A percentile compares a stretch with the other conserved stretches of the same genome.
Evolutionary conservation across 2,797 vertebrate species (phyloP).

Genomic region (Ptychadena robeensis): DNA sequence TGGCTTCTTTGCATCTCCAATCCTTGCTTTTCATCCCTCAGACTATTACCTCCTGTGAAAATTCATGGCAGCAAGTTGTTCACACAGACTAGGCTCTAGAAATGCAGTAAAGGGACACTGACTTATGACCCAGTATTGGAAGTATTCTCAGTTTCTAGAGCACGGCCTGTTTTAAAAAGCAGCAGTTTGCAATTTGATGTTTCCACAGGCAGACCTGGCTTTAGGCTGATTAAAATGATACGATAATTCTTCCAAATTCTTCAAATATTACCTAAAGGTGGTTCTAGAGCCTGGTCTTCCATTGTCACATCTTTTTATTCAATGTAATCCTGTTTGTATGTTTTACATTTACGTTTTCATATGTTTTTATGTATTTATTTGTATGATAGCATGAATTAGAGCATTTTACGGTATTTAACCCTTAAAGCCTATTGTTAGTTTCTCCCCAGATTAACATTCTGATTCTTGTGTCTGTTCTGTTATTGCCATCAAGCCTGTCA

Average conservation of each 20-base stretch:
- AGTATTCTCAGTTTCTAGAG: too few species aligned
- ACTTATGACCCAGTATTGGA: neutral
- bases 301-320: neutral
- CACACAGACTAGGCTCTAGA: neutral
- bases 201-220: neutral
- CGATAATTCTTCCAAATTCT: neutral
- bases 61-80: neutral
- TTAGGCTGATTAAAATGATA: neutral
- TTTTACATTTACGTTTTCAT: neutral
- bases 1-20: neutral
- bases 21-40: neutral
- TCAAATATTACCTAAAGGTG: neutral
- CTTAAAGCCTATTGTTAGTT: neutral
- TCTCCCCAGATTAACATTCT: neutral
- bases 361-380: neutral
- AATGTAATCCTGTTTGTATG: neutral
- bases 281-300: neutral
- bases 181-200: neutral
- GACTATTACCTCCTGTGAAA: neutral
- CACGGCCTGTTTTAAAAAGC: neutral
- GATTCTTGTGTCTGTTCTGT: neutral
- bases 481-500: conserved; percentile 58
- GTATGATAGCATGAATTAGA: too few species aligned
- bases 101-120: too few species aligned
- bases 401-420: too few species aligned